Percentiles rank a stretch among this genome's conserved stretches.
phyloP scores from a whole-genome alignment of 2,888 invertebrate genomes.

The Chymomyza procnemis region DNA sequence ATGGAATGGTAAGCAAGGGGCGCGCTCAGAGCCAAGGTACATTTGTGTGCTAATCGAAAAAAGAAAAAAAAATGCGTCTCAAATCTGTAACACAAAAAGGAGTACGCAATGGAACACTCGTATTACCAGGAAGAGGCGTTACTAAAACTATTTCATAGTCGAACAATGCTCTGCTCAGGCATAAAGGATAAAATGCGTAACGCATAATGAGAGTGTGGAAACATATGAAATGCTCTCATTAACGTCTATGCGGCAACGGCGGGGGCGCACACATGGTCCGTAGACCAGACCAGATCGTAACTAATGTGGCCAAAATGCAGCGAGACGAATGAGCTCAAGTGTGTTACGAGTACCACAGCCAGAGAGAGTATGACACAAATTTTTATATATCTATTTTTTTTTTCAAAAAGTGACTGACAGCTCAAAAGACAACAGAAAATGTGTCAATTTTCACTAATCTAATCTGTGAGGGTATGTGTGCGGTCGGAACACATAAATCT shows the following conservation, averaged over 20 bases:
- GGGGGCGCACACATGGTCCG: constrained; percentile 1
- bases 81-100: constrained; percentile 52
- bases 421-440: constrained; percentile 42
- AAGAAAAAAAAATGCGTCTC: constrained; percentile 39
- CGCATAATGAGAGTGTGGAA: constrained; percentile 51
- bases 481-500: constrained; percentile 43
- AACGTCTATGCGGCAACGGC: constrained; percentile 13
- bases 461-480: constrained; percentile 64
- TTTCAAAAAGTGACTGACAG: constrained; percentile 43
- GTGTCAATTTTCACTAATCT: constrained; percentile 71
- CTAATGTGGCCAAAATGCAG: constrained; percentile 47
- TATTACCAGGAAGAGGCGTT: constrained; percentile 72
- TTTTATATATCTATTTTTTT: constrained; percentile 3
- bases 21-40: not conserved
- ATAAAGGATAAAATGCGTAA: constrained; percentile 66
- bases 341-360: constrained; percentile 24
- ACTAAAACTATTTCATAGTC: constrained; percentile 56
- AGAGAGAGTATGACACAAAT: constrained; percentile 23
- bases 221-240: constrained; percentile 33
- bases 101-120: constrained; percentile 32
- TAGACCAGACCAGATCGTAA: constrained; percentile 15
- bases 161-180: not conserved
- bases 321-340: constrained; percentile 56
- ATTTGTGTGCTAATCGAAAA: constrained; percentile 24
- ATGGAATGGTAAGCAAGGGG: constrained; percentile 18